Conservation (phyloP, 2,113 vertebrate species). For the Leucopsar rothschildi region DNA sequence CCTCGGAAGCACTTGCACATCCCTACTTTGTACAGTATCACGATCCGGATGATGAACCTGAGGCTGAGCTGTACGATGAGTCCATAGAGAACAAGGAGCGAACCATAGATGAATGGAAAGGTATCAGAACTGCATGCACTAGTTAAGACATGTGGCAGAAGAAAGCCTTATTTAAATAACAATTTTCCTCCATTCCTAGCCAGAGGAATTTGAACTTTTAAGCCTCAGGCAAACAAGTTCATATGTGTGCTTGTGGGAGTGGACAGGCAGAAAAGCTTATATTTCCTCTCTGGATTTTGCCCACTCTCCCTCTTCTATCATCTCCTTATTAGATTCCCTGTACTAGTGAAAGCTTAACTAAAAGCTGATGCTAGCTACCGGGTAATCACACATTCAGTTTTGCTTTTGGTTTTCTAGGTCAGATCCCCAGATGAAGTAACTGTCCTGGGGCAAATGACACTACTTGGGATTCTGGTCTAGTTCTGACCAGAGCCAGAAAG, state of each 20-base stretch:
- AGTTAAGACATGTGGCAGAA: not conserved
- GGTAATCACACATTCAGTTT: not conserved
- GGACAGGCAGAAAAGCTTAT: not conserved
- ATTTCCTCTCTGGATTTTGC: not conserved
- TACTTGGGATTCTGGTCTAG: not conserved
- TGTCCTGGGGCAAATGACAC: not conserved
- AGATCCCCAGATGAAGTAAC: not conserved
- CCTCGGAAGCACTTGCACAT: constrained; percentile 87
- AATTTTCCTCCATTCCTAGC: not conserved
- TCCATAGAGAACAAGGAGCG: constrained; percentile 90
- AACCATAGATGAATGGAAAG: constrained; percentile 95
- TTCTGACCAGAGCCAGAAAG: not conserved
- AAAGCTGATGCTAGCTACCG: not conserved
- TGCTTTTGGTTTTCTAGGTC: not conserved
- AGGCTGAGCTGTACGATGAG: constrained; percentile 89
- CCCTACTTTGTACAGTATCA: constrained; percentile 97
- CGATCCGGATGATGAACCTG: constrained; percentile 91
- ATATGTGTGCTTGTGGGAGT: not conserved
- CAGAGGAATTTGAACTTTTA: not conserved
- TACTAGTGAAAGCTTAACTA: not conserved
- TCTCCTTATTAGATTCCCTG: not conserved
- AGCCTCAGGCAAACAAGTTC: not conserved
- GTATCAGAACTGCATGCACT: constrained; percentile 56
- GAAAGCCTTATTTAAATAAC: not conserved
- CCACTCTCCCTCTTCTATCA: not conserved